Evolutionary conservation across 2,113 vertebrate species (phyloP).

Genomic region (Hemibagrus wyckioides): DNA sequence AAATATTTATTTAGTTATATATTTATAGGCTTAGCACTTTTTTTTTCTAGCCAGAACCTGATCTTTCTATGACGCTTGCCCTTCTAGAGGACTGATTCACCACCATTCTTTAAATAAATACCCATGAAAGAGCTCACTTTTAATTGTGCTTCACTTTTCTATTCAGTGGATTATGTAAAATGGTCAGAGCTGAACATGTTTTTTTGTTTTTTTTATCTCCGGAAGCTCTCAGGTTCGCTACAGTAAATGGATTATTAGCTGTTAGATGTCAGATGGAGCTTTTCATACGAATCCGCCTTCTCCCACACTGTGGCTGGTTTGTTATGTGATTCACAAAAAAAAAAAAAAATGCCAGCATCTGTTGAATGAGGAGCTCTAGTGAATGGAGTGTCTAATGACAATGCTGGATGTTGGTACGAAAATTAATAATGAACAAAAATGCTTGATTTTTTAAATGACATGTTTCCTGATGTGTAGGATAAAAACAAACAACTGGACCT

Average conservation of each 20-base stretch:
- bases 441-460: not conserved
- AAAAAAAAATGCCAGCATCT: not conserved
- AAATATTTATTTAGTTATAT: not conserved
- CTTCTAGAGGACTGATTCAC: conserved; percentile 21
- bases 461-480: not conserved
- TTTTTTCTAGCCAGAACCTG: conserved; percentile 18
- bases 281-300: not conserved
- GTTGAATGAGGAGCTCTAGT: not conserved
- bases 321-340: conserved; percentile 16
- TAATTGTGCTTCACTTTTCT: conserved; percentile 42
- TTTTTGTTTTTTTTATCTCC: not conserved
- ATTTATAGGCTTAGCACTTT: not conserved
- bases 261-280: not conserved
- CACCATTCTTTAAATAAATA: conserved; percentile 43
- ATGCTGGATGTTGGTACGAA: conserved; percentile 9
- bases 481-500: not conserved
- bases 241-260: conserved; percentile 15
- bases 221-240: conserved; percentile 16
- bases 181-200: not conserved
- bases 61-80: not conserved
- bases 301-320: conserved; percentile 22
- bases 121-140: conserved; percentile 45
- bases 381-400: conserved; percentile 1
- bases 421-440: not conserved
- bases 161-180: conserved; percentile 7